phyloP scores from a whole-genome alignment of 30 jellyfish, hydroid and myxozoan genomes.

The Aurelia aurita complex sp. Pacific region DNA sequence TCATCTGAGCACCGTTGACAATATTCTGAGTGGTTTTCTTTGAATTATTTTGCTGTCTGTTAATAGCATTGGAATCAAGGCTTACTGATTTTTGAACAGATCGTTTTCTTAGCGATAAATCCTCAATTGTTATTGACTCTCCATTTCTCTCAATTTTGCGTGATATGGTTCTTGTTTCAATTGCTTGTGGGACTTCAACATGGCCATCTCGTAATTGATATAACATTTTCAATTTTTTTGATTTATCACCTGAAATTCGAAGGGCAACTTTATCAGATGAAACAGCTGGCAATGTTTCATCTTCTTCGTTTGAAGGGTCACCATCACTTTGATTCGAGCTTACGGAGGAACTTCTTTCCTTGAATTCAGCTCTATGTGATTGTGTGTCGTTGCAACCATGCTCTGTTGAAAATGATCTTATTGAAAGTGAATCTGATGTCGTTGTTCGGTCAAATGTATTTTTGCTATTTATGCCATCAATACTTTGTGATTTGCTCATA shows the following conservation, averaged over 20 bases:
- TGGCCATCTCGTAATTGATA: conserved; percentile 49
- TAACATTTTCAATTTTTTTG: conserved; percentile 30
- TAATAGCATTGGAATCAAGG: not conserved
- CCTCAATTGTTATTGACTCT: conserved; percentile 4
- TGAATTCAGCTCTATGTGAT: too few species aligned
- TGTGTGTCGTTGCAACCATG: too few species aligned
- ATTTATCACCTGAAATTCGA: conserved; percentile 5
- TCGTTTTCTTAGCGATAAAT: not conserved
- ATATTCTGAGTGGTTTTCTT: not conserved
- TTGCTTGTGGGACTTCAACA: conserved; percentile 23
- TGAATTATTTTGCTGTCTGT: too few species aligned
- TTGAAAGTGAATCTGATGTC: too few species aligned
- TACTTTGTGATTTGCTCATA: too few species aligned
- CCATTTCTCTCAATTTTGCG: not conserved
- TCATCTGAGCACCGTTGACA: conserved; percentile 47
- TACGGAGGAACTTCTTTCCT: not conserved
- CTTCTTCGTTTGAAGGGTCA: not conserved
- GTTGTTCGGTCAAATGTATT: too few species aligned
- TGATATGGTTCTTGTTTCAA: not conserved
- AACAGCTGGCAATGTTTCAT: conserved; percentile 3
- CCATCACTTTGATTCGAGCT: conserved; percentile 11
- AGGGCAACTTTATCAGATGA: conserved; percentile 14
- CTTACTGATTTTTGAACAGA: conserved; percentile 9
- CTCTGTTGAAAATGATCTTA: too few species aligned
- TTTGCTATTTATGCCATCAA: too few species aligned